These are phyloP conservation scores for Chaetodon trifascialis DNA, from an alignment of 2,113 vertebrate species.

Conservation along the genomic window DNA sequence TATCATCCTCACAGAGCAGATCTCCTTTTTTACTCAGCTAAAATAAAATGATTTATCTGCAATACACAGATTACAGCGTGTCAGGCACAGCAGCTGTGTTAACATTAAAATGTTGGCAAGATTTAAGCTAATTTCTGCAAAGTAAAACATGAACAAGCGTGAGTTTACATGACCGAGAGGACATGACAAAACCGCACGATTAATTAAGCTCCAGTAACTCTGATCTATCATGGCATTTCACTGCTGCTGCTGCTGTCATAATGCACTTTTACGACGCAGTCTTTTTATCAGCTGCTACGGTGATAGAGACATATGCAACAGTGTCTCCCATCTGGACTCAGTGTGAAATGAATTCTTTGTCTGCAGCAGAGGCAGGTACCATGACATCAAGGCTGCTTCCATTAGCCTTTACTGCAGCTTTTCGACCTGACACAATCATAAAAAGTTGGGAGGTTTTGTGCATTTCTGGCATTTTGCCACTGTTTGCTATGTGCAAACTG, in stretches of 20 bases:
- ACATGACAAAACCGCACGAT: background rate
- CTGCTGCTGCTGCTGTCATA: background rate
- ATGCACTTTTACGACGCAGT: background rate
- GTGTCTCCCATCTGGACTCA: background rate
- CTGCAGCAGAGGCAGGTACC: background rate
- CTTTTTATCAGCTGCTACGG: background rate
- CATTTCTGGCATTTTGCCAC: too few species aligned
- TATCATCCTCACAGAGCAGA: too few species aligned
- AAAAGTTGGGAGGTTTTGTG: too few species aligned
- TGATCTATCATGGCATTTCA: too few species aligned
- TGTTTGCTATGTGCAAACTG: background rate
- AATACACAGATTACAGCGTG: background rate
- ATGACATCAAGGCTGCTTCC: background rate
- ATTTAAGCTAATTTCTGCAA: background rate
- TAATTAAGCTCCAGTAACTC: background rate
- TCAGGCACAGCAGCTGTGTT: background rate
- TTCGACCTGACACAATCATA: too few species aligned
- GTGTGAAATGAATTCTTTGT: background rate
- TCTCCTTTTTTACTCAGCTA: background rate
- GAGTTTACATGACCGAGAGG: background rate
- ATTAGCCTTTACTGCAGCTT: background rate
- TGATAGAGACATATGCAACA: background rate
- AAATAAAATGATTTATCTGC: background rate
- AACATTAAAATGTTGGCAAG: background rate
- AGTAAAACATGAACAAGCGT: background rate